Conservation (phyloP, 1,140 invertebrate species). For the Xylocopa sonorina region DNA sequence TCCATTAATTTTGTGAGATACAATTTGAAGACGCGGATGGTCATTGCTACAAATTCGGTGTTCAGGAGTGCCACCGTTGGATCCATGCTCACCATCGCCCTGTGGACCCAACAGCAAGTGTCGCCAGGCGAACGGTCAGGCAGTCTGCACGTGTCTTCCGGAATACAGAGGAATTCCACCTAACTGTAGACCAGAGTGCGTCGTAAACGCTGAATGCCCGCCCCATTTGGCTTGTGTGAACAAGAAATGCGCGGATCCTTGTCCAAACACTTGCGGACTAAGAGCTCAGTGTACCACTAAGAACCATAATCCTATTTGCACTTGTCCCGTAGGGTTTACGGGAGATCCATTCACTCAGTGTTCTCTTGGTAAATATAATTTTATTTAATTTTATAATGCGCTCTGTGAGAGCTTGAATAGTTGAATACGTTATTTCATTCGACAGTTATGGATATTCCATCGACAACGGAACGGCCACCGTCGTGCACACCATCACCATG, state of each 20-base stretch:
- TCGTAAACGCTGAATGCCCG: conserved; percentile 83
- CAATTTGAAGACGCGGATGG: background rate
- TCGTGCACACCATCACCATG: conserved; percentile 91
- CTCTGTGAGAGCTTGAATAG: background rate
- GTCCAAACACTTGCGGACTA: conserved; percentile 83
- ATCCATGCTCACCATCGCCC: conserved; percentile 83
- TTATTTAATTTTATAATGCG: no score
- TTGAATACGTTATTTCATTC: background rate
- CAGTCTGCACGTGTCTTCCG: conserved; percentile 83
- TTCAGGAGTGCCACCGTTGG: conserved; percentile 64
- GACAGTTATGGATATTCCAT: conserved; percentile 3
- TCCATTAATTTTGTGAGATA: no score
- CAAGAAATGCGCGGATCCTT: conserved; percentile 84
- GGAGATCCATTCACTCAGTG: conserved; percentile 89
- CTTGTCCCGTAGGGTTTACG: conserved; percentile 87
- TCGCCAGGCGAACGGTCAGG: conserved; percentile 80
- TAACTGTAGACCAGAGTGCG: conserved; percentile 83
- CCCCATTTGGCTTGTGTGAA: conserved; percentile 83
- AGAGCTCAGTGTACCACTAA: conserved; percentile 82
- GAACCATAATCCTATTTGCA: conserved; percentile 86
- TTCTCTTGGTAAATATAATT: conserved; percentile 76
- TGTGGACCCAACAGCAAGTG: conserved; percentile 84
- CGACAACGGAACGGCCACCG: conserved; percentile 84
- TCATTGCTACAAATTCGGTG: background rate
- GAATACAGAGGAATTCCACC: conserved; percentile 82